A percentile compares a stretch with the other conserved stretches of the same genome.
These are phyloP conservation scores for Nycticorax nycticorax DNA, from an alignment of 2,113 vertebrate genomes.

Conservation along the genomic window DNA sequence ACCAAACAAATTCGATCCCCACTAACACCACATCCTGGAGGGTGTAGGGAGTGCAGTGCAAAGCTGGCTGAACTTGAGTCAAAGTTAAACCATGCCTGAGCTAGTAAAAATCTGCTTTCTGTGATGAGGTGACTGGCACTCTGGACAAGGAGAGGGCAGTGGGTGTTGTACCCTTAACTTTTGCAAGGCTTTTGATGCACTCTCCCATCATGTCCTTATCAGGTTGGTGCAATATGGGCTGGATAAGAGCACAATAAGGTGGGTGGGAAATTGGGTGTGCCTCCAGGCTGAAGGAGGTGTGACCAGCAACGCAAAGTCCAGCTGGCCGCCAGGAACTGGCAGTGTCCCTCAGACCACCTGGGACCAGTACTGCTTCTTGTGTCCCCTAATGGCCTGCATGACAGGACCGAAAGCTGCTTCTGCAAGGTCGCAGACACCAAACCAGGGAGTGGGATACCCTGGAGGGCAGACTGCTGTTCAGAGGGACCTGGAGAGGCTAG, in stretches of 20 bases:
- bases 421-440: not conserved
- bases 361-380: not conserved
- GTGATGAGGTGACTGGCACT: not conserved
- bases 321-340: not conserved
- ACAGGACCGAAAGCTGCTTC: not conserved
- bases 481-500: not conserved
- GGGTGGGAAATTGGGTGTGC: not conserved
- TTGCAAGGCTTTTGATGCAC: not conserved
- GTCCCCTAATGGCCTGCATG: not conserved
- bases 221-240: not conserved
- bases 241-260: not conserved
- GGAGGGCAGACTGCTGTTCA: not conserved
- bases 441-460: accelerated
- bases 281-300: not conserved
- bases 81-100: not conserved
- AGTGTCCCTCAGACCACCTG: not conserved
- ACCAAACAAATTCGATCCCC: not conserved
- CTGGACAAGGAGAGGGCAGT: not conserved
- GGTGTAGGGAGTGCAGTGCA: not conserved
- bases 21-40: not conserved
- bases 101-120: not conserved
- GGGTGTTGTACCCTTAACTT: not conserved
- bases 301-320: not conserved
- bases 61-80: not conserved
- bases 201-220: not conserved